Percentiles rank a stretch among this genome's conserved stretches.
These are phyloP conservation scores for Callyntrura guangdongensis DNA, from an alignment of 2,888 invertebrate species.

Conservation along the genomic window DNA sequence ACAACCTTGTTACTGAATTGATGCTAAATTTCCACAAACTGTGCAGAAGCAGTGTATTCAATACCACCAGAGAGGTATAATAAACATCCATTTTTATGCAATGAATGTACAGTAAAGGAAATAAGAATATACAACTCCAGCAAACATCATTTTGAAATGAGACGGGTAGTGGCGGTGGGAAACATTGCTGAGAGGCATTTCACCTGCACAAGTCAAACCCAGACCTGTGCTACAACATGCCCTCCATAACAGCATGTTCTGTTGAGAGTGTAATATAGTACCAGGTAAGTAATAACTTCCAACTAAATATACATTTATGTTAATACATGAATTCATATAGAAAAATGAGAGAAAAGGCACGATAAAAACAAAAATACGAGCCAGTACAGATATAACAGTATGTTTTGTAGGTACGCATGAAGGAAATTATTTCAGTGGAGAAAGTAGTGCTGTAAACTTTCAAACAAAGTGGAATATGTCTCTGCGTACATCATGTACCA, in stretches of 20 bases:
- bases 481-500: neutral
- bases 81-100: too few relatives aligned
- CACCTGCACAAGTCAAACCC: constrained; percentile 64
- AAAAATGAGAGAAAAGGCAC: too few relatives aligned
- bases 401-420: neutral
- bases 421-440: constrained; percentile 44
- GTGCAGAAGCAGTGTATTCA: neutral
- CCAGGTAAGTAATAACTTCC: neutral
- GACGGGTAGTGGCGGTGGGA: too few relatives aligned
- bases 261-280: too few relatives aligned
- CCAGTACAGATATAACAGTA: neutral
- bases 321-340: neutral
- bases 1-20: too few relatives aligned
- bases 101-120: constrained; percentile 1
- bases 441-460: constrained; percentile 34
- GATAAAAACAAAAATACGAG: neutral
- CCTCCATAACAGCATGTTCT: too few relatives aligned
- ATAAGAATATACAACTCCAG: constrained; percentile 19
- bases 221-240: neutral
- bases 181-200: constrained; percentile 75
- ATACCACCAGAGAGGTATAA: neutral
- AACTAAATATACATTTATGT: constrained; percentile 13
- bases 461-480: neutral
- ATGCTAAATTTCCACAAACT: too few relatives aligned
- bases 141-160: constrained; percentile 71